These are phyloP conservation scores for Hoplodrina blanda DNA, from an alignment of 2,888 invertebrate genomes.

Conservation along the genomic window DNA sequence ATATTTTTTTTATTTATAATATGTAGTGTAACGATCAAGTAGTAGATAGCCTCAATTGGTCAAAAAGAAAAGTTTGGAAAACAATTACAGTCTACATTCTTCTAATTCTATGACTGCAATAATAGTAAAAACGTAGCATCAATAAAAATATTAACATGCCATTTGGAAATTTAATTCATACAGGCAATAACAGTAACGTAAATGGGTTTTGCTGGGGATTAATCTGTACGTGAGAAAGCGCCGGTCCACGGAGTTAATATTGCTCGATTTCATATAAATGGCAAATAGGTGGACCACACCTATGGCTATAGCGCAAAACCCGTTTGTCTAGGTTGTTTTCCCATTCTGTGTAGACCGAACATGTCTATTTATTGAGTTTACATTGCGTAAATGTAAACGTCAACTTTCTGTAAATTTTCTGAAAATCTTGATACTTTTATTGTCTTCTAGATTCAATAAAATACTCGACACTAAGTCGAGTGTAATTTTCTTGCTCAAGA, in stretches of 20 bases:
- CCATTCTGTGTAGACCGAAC: not conserved
- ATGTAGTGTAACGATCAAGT: too few relatives aligned
- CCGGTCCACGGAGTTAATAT: constrained; percentile 45
- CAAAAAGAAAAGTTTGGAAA: constrained; percentile 1
- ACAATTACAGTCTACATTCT: not conserved
- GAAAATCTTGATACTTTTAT: not conserved
- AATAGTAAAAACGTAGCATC: constrained; percentile 33
- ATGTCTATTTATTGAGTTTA: constrained; percentile 1
- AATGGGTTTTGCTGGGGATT: constrained; percentile 48
- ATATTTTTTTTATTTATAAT: too few relatives aligned
- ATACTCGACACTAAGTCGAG: not conserved
- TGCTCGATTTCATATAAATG: constrained; percentile 45
- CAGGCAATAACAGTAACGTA: constrained; percentile 42
- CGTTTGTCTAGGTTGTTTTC: constrained; percentile 17
- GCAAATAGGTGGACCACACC: constrained; percentile 48
- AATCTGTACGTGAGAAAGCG: constrained; percentile 58
- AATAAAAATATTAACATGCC: constrained; percentile 34
- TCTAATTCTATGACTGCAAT: constrained; percentile 16
- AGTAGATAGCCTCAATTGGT: not conserved
- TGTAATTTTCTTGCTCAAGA: not conserved
- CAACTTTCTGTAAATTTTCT: not conserved
- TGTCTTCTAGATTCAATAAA: not conserved
- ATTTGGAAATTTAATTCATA: constrained; percentile 40
- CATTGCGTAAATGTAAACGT: not conserved
- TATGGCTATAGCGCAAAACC: constrained; percentile 15